Conservation (phyloP, 1,140 invertebrate species). For the Mercenaria mercenaria region DNA sequence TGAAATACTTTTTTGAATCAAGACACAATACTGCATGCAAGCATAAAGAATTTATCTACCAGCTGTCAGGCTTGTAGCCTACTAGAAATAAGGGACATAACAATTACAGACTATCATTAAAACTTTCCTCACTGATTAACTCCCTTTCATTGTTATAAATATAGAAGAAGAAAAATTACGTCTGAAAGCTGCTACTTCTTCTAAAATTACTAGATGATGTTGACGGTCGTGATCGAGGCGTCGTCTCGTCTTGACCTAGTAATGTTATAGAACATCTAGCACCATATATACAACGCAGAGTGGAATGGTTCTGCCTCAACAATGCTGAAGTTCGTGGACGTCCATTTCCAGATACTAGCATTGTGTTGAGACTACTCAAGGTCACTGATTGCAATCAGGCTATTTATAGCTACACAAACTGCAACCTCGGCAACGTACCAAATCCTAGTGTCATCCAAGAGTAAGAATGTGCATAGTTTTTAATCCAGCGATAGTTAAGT, state of each 20-base stretch:
- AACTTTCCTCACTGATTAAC: neutral
- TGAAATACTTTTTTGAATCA: too few relatives aligned
- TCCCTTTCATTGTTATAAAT: neutral
- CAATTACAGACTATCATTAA: neutral
- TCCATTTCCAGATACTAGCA: conserved; percentile 38
- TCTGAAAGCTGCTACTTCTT: neutral
- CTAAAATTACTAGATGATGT: neutral
- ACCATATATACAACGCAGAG: conserved; percentile 55
- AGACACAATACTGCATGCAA: too few relatives aligned
- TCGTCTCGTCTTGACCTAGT: conserved; percentile 47
- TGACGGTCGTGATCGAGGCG: neutral
- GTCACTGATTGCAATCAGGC: neutral
- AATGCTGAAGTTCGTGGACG: conserved; percentile 48
- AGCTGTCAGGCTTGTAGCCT: too few relatives aligned
- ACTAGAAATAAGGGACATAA: neutral
- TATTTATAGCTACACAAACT: neutral
- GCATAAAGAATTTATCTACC: too few relatives aligned
- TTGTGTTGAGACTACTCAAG: neutral
- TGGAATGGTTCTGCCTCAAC: conserved; percentile 4
- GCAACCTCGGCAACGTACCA: too few relatives aligned
- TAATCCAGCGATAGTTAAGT: too few relatives aligned
- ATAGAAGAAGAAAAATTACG: conserved; percentile 33
- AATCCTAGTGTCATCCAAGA: too few relatives aligned
- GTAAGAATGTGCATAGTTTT: too few relatives aligned
- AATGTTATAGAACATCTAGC: conserved; percentile 52